Evolutionary conservation across 2,888 invertebrate species (phyloP).

Genomic region (Lithophane leautieri): DNA sequence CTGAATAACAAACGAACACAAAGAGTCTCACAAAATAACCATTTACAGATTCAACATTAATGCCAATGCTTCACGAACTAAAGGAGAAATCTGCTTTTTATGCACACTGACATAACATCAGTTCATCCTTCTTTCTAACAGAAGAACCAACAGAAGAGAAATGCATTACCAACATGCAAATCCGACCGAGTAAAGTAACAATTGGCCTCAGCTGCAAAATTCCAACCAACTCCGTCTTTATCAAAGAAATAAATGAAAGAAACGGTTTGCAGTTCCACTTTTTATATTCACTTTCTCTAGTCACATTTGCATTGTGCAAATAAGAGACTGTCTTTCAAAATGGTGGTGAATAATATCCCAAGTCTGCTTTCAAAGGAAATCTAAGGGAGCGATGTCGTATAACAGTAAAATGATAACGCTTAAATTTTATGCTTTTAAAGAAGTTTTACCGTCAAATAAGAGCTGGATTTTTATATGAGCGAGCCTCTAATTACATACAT

Average conservation of each 20-base stretch:
- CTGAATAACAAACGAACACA: conserved; percentile 23
- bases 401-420: conserved; percentile 48
- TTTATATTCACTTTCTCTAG: conserved; percentile 78
- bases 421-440: conserved; percentile 38
- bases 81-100: conserved; percentile 61
- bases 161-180: conserved; percentile 81
- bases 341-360: conserved; percentile 67
- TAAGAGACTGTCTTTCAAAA: conserved; percentile 75
- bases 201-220: conserved; percentile 83
- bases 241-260: conserved; percentile 84
- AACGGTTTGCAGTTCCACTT: conserved; percentile 67
- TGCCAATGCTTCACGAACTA: conserved; percentile 35
- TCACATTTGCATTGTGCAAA: conserved; percentile 82
- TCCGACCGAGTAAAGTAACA: conserved; percentile 79
- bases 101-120: conserved; percentile 74
- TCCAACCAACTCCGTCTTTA: conserved; percentile 77
- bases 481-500: neutral
- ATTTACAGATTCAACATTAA: conserved; percentile 55
- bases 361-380: conserved; percentile 58
- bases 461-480: conserved; percentile 4
- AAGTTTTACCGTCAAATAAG: conserved; percentile 34
- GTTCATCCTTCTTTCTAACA: conserved; percentile 73
- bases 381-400: conserved; percentile 39
- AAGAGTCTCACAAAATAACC: conserved; percentile 33
- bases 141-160: conserved; percentile 68